Base-by-base conservation (phyloP, 2,113 vertebrate species). In the Noturus placidus region DNA sequence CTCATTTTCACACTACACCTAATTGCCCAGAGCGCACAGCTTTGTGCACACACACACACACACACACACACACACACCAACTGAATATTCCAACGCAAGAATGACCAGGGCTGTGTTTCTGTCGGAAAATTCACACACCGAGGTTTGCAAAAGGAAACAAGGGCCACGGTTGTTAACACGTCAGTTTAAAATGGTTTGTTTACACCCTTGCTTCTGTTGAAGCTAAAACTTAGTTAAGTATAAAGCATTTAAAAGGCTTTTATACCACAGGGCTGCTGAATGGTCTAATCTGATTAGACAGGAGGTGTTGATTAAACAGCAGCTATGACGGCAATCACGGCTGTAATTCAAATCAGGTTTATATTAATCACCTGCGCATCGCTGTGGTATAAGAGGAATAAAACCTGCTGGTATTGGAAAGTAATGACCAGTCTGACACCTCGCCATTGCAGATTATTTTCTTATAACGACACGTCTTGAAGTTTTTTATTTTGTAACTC, bases 1-100 rank as follows among this genome's bases (percentile, higher is more conserved):
- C 67, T 82, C 74, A 35, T 89, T 85, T 89, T 88, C 70, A 76
- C 85, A 67, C 84, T 56, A 83, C 67, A 90, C 83, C 77, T 82
- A 33, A 33, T 74, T 79, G 59, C 77, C 25, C 69, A 67, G 56
- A 69, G 82, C 59, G 3, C 87, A 63, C 27, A 5, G n/a, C 80
- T 61, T 76, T 20, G 14, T 6, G 6, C 38, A 11, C 70, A 46
- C n/a, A 30, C 77, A 79, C 27, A 54, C 46, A 79, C 76, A 79
- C 46, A 54, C 76, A 76, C 72, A 50, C 38, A 27, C 11, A 77
- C 74, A 76, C 72, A 74, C 70, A 76, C 30, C 87, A 54, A 1
- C 72, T 69, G 72, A 88, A 78, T 67, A 42, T 67, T 78, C 42
- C 72, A 77, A 83, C 46, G 54, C 87, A 67, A 67, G 22, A 65